Evolutionary conservation across 53 echinoderm and acorn worm genomes (phyloP), one percentile per base, ranked within the genome.

Genomic region (Patiria pectinifera): DNA sequence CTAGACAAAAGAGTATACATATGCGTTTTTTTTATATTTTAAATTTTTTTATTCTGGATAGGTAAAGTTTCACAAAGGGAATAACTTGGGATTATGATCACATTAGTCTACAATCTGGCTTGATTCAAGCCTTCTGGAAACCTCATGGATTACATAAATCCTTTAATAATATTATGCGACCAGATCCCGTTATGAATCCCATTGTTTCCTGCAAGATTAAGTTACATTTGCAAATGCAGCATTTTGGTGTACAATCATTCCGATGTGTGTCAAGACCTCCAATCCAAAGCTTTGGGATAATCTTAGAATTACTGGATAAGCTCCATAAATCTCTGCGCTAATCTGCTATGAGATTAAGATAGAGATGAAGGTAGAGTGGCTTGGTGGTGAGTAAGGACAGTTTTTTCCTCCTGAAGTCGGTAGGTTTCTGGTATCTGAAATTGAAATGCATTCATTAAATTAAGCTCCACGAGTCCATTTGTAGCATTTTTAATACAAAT

Each of bases 361-460:
- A 71, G 19, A 98, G 94, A 83, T 98, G 98, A 9, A 98, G 95
- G 83, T 98, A 98, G 22, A 98, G 86, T 22, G 95, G 94, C 72
- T 98, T 96, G 83, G 93, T 82, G 13, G 95, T 96, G 76, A 96
- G 77, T 49, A 96, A 87, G 49, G 85, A 92, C 48, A 98, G 91
- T 71, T 98, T 98, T 83, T 96, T 98, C 86, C 96, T 94, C 83
- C 90, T 95, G 91, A 95, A 96, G 61, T 98, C 96, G 58, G 98
- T 95, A 3, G 98, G 98, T 78, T 98, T 98, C 83, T 95, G 92
- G 74, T 98, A 98, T 70, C 98, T 98, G 82, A 24, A 47, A 48
- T 49, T 21, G 69, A 35, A 35, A 83, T 48, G 16, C 4, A 74
- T 24, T 74, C 0, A 9, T n/a, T 23, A 24, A 21, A 24, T 3